A percentile compares a stretch with the other conserved stretches of the same genome.
Evolutionary conservation across 1,140 invertebrate genomes (phyloP).

Genomic region (Drosophila sucinea): DNA sequence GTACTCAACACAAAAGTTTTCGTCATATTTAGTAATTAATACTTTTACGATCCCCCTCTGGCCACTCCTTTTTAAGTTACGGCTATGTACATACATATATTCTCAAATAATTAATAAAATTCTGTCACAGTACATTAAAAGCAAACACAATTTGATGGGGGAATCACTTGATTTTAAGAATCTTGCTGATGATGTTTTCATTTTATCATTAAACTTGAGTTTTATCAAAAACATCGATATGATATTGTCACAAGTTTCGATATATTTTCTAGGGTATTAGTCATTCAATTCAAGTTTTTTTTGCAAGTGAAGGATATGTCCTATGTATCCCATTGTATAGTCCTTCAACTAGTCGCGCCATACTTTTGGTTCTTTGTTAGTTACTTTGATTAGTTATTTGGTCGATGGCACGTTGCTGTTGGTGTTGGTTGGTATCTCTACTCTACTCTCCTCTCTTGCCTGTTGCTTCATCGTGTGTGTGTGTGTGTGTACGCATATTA

Average conservation of each 20-base stretch:
- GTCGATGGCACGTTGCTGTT: conserved; percentile 55
- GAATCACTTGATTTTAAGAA: too few relatives aligned
- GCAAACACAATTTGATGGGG: too few relatives aligned
- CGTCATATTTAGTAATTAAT: too few relatives aligned
- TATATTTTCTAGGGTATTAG: too few relatives aligned
- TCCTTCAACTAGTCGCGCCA: conserved; percentile 16
- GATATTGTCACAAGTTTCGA: not conserved
- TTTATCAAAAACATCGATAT: not conserved
- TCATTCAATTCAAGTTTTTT: not conserved
- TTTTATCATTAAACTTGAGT: too few relatives aligned
- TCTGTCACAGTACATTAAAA: too few relatives aligned
- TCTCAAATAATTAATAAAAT: too few relatives aligned
- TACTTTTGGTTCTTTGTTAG: conserved; percentile 11
- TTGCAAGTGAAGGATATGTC: not conserved
- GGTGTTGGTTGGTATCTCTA: conserved; percentile 5
- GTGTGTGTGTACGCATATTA: conserved; percentile 27
- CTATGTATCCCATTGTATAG: not conserved
- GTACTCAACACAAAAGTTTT: too few relatives aligned
- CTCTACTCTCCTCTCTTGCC: conserved; percentile 27
- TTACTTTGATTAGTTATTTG: conserved; percentile 56
- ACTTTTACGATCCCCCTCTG: too few relatives aligned
- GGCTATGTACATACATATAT: too few relatives aligned
- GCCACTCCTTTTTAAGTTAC: too few relatives aligned
- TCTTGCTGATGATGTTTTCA: too few relatives aligned
- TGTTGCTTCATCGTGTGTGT: conserved; percentile 31